Evolutionary conservation across 2,797 vertebrate species (phyloP).

Genomic region (Cirrhinus molitorella): DNA sequence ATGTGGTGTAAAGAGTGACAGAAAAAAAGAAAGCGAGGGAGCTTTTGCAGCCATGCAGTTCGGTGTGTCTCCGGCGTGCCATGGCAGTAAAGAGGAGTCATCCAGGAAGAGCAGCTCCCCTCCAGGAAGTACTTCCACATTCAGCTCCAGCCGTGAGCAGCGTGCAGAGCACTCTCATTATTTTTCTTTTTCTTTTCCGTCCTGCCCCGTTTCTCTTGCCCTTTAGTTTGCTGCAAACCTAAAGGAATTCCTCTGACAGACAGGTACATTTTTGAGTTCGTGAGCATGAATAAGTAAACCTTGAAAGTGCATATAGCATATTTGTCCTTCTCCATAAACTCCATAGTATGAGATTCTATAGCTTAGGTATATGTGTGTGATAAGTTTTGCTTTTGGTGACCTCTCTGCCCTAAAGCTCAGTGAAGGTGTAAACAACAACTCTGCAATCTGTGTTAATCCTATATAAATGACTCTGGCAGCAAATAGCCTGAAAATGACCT

Average conservation of each 20-base stretch:
- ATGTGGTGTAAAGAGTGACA: conserved; percentile 11
- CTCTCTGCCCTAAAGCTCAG: conserved; percentile 13
- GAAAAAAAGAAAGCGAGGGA: conserved; percentile 1
- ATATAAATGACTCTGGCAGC: background rate
- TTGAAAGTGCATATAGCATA: conserved; percentile 14
- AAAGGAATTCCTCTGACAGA: conserved; percentile 48
- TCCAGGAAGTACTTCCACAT: conserved; percentile 53
- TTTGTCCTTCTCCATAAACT: conserved; percentile 20
- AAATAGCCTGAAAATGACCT: conserved; percentile 15
- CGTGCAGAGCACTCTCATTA: conserved; percentile 39
- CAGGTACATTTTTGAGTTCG: conserved; percentile 34
- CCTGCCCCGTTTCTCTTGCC: conserved; percentile 11
- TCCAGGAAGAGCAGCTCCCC: conserved; percentile 45
- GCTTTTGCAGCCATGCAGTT: conserved; percentile 8
- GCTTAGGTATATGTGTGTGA: background rate
- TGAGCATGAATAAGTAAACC: conserved; percentile 53
- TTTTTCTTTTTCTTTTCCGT: conserved; percentile 23
- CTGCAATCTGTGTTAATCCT: conserved; percentile 11
- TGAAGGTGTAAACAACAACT: conserved; percentile 13
- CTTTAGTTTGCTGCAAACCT: conserved; percentile 47
- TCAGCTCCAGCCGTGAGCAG: conserved; percentile 47
- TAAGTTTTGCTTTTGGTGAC: conserved; percentile 8
- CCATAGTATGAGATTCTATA: background rate
- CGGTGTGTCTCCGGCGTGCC: conserved; percentile 38
- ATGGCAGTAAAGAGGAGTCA: conserved; percentile 25